phyloP scores from a whole-genome alignment of 2,113 vertebrate genomes.

The Antigone vipio region DNA sequence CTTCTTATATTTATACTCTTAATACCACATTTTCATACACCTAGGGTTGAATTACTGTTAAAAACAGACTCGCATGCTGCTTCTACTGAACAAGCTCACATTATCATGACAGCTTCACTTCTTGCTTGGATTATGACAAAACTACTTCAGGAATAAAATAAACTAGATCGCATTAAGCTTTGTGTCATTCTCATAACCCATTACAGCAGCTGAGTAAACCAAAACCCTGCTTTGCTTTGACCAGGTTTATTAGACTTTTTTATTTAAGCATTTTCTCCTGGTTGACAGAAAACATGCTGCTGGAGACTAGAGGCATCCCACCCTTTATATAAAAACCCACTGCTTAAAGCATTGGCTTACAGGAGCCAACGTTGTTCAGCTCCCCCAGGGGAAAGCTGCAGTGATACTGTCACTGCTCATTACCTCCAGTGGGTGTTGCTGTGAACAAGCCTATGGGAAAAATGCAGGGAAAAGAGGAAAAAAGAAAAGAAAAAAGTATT shows the following conservation, averaged over 20 bases:
- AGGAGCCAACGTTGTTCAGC: neutral
- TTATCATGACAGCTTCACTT: neutral
- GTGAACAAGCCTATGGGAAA: conserved; percentile 51
- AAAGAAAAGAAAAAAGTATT: neutral
- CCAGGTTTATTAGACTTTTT: conserved; percentile 12
- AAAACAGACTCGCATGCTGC: conserved; percentile 9
- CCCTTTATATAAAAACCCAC: neutral
- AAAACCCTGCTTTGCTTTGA: neutral
- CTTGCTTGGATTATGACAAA: neutral
- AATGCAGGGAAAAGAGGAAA: neutral
- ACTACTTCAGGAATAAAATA: neutral
- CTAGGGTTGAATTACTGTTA: neutral
- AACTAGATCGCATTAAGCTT: neutral
- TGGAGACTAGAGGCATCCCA: neutral
- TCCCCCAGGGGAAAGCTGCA: neutral
- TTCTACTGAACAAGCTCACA: neutral
- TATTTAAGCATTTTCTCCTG: neutral
- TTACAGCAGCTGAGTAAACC: neutral
- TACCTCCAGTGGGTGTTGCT: conserved; percentile 56
- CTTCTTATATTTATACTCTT: neutral
- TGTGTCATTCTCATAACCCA: neutral
- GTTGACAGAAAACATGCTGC: conserved; percentile 10
- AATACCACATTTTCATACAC: neutral
- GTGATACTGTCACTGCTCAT: conserved; percentile 40
- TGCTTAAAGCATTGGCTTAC: neutral